Conservation (phyloP, 2,113 vertebrate species). For the Pterocles gutturalis region DNA sequence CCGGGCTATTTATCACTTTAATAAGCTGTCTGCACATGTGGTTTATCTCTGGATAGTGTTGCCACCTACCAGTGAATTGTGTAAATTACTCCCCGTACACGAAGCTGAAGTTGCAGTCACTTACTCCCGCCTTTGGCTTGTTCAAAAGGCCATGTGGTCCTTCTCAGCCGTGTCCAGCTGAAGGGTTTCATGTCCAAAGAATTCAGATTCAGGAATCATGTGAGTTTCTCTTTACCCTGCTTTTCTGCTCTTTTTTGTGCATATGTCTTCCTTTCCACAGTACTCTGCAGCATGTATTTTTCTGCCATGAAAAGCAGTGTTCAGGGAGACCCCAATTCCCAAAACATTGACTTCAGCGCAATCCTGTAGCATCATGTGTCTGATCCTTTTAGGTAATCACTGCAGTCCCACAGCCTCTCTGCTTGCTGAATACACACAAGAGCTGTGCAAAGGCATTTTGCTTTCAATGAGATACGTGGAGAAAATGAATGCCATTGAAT, state of each 20-base stretch:
- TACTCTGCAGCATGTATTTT: neutral
- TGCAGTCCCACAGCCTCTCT: neutral
- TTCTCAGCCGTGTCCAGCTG: neutral
- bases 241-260: neutral
- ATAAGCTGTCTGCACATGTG: neutral
- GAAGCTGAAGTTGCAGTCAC: neutral
- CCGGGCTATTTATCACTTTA: neutral
- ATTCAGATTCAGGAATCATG: neutral
- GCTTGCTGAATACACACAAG: neutral
- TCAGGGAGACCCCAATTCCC: neutral
- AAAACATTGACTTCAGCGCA: neutral
- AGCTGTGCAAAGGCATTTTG: neutral
- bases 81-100: neutral
- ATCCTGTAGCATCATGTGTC: fast-evolving
- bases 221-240: neutral
- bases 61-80: slow-evolving; percentile 24
- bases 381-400: neutral
- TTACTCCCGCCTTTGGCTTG: neutral
- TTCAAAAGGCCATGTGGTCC: neutral
- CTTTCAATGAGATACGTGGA: neutral
- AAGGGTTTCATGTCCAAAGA: neutral
- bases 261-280: neutral
- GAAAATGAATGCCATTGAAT: neutral
- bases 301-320: neutral
- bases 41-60: neutral